Base-by-base conservation (phyloP, 2,113 vertebrate genomes). In the Perognathus longimembris region DNA sequence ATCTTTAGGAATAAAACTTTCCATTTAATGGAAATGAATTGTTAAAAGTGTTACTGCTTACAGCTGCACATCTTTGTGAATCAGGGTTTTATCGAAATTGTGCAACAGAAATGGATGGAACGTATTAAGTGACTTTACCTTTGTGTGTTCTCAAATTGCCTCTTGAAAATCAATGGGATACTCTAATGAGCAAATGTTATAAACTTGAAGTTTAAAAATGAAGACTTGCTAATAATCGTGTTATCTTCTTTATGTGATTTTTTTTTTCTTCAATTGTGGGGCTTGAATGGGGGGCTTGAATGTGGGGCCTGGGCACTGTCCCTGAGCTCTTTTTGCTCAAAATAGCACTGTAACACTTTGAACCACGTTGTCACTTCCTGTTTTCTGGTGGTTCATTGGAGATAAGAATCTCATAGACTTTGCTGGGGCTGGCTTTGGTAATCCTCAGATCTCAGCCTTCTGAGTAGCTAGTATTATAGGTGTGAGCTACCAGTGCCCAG, bases 81-180 rank as follows among this genome's bases (percentile, higher is more conserved):
- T 90, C 34, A 79, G 79, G 85, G 50, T 90, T 85, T 78, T 82
- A 78, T n/a, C 89, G 90, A 87, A 87, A 73, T 75, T 40, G 66
- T 91, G 50, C 36, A 66, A 50, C n/a, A 78, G 79, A 88, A 50
- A 42, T 64, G 61, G 42, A 30, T 70, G 71, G 54, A n/a, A 17
- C 34, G 3, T 42, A 45, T 12, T 30, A 30, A 1, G 1, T 36
- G 20, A 85, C 64, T 81, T 74, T 63, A 61, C 50, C 34, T 59
- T 42, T 90, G 79, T 80, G 18, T 36, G 63, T 91, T 93, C 50
- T 38, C n/a, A 32, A 34, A n/a, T 50, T 42, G 36, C 34, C 4
- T 28, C 73, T 83, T 54, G 36, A 59, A 73, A 89, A 38, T 50
- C 36, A 38, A 50, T 24, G 1, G 34, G 34, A 9, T 64, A 17